Evolutionary conservation across 1,140 invertebrate genomes (phyloP).

Genomic region (Cryptotermes secundus): DNA sequence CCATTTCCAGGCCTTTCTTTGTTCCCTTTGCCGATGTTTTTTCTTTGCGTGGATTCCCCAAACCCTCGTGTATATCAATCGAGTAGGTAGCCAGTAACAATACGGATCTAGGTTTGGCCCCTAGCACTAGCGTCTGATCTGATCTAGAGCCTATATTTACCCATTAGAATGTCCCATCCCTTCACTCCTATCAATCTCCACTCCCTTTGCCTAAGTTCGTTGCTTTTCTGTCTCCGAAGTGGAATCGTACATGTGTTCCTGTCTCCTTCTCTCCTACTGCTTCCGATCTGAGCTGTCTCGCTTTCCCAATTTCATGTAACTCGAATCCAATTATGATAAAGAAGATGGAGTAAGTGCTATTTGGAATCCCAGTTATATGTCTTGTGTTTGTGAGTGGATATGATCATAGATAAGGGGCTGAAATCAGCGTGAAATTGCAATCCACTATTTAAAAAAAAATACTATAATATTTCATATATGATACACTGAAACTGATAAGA

Average conservation of each 20-base stretch:
- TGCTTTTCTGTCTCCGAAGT: background rate
- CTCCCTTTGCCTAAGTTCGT: background rate
- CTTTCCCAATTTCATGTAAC: conserved; percentile 1
- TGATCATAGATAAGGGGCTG: background rate
- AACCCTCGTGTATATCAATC: background rate
- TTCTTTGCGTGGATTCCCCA: background rate
- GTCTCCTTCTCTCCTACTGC: background rate
- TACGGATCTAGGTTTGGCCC: background rate
- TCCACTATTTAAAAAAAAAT: no score
- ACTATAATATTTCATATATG: no score
- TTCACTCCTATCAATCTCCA: background rate
- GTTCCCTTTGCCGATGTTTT: background rate
- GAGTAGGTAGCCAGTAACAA: background rate
- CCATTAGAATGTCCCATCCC: background rate
- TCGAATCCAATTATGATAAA: background rate
- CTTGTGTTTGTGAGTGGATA: background rate
- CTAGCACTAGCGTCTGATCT: background rate
- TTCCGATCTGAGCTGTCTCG: background rate
- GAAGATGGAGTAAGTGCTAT: conserved; percentile 14
- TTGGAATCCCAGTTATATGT: background rate
- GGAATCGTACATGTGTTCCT: background rate
- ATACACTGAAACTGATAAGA: no score
- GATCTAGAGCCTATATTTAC: background rate
- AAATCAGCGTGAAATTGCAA: no score
- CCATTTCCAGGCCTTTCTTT: background rate